Evolutionary conservation across 2,888 invertebrate species (phyloP), one percentile per base, ranked within the genome.

Genomic region (Cantharis lateralis): DNA sequence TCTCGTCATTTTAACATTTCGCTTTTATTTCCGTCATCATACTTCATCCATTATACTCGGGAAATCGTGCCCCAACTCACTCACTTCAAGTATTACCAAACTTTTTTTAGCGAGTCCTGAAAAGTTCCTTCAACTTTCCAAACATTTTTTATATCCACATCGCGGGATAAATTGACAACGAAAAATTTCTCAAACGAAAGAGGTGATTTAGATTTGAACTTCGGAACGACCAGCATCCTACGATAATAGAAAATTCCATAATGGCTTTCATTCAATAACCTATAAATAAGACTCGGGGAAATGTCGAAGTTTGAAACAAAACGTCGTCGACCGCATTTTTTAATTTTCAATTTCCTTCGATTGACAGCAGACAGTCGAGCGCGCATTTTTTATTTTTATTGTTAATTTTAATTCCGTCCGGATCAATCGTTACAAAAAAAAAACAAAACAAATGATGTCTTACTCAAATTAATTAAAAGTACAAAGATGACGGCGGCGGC

Each of bases 141-240:
- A 48, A 48, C 48, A 48, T 48, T 48, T 48, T 63, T 18, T 66
- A 66, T 66, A 66, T 66, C 64, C 24, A 66, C 48, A 48, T 48
- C 48, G 48, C 48, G 48, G 48, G 48, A 48, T 48, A 48, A 48
- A 48, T 48, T 48, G 48, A 48, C 48, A 48, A 48, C 48, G 64
- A 66, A 18, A 24, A 20, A 66, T 66, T 66, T 66, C n/a, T 66
- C 64, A 66, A 66, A 66, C 18, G 64, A 16, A 66, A 66, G 16
- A 20, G 64, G 64, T 66, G 24, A 66, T 66, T 66, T 66, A 66
- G 64, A 66, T 66, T 66, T 66, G 64, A 66, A 66, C 20, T 66
- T 66, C 5, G 7, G 24, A 24, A 66, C 64, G 20, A 66, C 20
- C 64, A 13, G 64, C 64, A 24, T 24, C 20, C 64, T 20, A 66